These are phyloP conservation scores for Calliphora vomitoria DNA, from an alignment of 2,888 invertebrate genomes.

Conservation along the genomic window DNA sequence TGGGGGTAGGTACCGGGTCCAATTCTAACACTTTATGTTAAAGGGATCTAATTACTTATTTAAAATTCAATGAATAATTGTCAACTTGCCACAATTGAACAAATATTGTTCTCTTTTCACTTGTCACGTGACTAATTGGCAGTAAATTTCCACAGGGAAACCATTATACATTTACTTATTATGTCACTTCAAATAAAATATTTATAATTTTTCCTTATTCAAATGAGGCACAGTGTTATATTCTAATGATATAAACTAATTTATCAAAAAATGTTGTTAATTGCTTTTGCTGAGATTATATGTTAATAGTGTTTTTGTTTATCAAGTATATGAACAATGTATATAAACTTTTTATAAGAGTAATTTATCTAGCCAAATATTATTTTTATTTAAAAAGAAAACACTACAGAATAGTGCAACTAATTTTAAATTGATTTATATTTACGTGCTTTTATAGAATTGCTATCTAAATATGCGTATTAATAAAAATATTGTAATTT, in stretches of 20 bases:
- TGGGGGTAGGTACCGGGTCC: too few species aligned
- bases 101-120: too few species aligned
- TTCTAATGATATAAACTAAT: background rate
- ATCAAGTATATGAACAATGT: background rate
- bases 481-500: background rate
- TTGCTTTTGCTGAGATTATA: background rate
- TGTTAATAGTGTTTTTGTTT: background rate
- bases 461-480: background rate
- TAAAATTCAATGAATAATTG: too few species aligned
- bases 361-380: background rate
- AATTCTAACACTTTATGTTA: too few species aligned
- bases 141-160: too few species aligned
- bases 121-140: too few species aligned
- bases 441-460: background rate
- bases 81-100: too few species aligned
- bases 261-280: background rate
- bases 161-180: too few species aligned
- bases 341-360: background rate
- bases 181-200: too few species aligned
- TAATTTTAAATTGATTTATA: background rate
- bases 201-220: too few species aligned
- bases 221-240: background rate
- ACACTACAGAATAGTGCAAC: background rate
- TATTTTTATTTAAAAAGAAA: background rate
- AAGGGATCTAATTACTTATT: too few species aligned